Base-by-base conservation (phyloP, 2,797 vertebrate genomes). In the Gymnoscopelus braueri region DNA sequence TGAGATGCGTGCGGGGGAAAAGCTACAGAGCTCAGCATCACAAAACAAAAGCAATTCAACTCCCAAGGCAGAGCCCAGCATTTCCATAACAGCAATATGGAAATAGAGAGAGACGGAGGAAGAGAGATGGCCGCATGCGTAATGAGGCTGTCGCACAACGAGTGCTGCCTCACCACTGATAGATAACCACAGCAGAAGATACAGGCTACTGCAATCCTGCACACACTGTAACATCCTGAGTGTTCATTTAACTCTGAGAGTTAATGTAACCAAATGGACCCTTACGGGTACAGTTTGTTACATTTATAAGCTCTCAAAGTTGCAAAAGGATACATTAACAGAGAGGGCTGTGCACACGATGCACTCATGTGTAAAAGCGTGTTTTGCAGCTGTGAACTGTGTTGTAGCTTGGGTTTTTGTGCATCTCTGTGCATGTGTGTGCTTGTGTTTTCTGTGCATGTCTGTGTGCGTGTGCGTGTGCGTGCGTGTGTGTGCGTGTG, bases 151-250 rank as follows among this genome's bases (percentile, higher is more conserved):
- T 62, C 39, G 2, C 15, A 32, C 26, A 10, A 39, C 35, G 2
- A 26, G 53, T 24, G 15, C 54, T 26, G 8, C 10, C 58, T 24
- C 6, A 4, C 53, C 35, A 23, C 11, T 8, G 13, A 32, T 4
- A 58, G 53, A 76, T 60, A 58, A 59, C 51, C 66, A 3, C 47
- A 11, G 56, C 8, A 71, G 29, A 58, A 66, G 5, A 13, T 19
- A 51, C 3, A 10, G 7, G 39, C 39, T 44, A 26, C 53, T 26
- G 23, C 23, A 50, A 6, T 6, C 2, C 15, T 50, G 60, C 9
- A 44, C 39, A 35, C 32, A 7, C 39, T 44, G 39, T 44, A 1
- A 44, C 9, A 44, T 44, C 39, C 39, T 44, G 39, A 10, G 39
- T 44, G 39, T 44, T 8, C 7, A 44, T 9, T 39, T 39, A 39